Conservation (phyloP, 2,797 vertebrate genomes). For the Argya squamiceps region DNA sequence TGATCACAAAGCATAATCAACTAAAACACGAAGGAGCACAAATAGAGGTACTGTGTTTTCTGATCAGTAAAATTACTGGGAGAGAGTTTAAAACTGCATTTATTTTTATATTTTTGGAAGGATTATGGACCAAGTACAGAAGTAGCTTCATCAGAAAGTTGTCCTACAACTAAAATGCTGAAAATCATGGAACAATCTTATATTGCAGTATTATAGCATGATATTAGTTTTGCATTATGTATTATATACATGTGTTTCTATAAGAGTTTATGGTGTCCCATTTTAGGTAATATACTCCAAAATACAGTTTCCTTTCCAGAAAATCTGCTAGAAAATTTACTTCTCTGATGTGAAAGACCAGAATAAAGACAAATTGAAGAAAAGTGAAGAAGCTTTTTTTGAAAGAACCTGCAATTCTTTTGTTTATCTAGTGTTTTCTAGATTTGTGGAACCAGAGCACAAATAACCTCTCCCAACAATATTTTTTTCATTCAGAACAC, state of each 20-base stretch:
- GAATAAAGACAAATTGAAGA: neutral
- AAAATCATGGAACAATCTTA: neutral
- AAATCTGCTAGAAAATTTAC: neutral
- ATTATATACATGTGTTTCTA: neutral
- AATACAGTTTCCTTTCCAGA: neutral
- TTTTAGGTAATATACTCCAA: neutral
- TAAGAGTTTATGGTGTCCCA: neutral
- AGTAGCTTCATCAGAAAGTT: neutral
- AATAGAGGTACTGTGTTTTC: neutral
- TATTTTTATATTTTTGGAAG: neutral
- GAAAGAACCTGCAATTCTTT: neutral
- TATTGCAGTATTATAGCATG: neutral
- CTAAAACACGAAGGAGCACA: neutral
- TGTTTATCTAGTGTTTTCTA: neutral
- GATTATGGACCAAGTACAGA: neutral
- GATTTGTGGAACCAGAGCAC: neutral
- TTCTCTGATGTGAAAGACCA: neutral
- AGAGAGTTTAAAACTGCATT: neutral
- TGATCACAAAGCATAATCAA: neutral
- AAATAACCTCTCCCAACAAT: neutral
- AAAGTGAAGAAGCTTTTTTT: neutral
- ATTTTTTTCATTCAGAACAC: neutral
- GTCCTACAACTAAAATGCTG: neutral
- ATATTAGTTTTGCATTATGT: neutral
- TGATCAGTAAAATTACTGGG: neutral